Base-by-base conservation (phyloP, 2,797 vertebrate genomes). In the Perodicticus potto region DNA sequence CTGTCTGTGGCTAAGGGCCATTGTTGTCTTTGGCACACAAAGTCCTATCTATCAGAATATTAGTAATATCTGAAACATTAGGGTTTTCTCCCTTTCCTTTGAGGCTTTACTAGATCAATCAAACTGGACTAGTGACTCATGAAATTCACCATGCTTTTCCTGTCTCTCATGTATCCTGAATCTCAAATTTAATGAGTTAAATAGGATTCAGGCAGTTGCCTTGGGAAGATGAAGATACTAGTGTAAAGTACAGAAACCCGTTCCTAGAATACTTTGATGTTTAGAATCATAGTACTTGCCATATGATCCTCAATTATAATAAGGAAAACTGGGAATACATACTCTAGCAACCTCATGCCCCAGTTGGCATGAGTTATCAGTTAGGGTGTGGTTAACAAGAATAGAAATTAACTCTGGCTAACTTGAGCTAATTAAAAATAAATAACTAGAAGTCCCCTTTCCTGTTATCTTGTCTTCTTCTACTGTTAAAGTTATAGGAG, bases 381-480 rank as follows among this genome's bases (percentile, higher is more conserved):
- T 89, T 87, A 94, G 37, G 37, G 14, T 40, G 81, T 93, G 59
- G 53, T 93, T 90, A 72, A 85, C 74, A 70, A 73, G 82, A 86
- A 96, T 12, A 95, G 77, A 92, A 96, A 91, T 29, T 45, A 88
- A 88, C 65, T 76, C 19, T 53, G 34, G 69, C 9, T 96, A 93
- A 86, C 70, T 89, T 70, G 63, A 73, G 37, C n/a, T 88, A 45
- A 85, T 93, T 89, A 87, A 70, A 45, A 37, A 92, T 77, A 77
- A 77, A 90, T 90, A 81, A 40, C 43, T n/a, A n/a, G n/a, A n/a
- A n/a, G n/a, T n/a, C n/a, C n/a, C n/a, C n/a, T n/a, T n/a, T n/a
- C n/a, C n/a, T n/a, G n/a, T n/a, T n/a, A n/a, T n/a, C n/a, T n/a
- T n/a, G n/a, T n/a, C n/a, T n/a, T n/a, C n/a, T n/a, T n/a, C n/a